Evolutionary conservation across 2,113 vertebrate species (phyloP).

Genomic region (Trematocara nigrifrons): DNA sequence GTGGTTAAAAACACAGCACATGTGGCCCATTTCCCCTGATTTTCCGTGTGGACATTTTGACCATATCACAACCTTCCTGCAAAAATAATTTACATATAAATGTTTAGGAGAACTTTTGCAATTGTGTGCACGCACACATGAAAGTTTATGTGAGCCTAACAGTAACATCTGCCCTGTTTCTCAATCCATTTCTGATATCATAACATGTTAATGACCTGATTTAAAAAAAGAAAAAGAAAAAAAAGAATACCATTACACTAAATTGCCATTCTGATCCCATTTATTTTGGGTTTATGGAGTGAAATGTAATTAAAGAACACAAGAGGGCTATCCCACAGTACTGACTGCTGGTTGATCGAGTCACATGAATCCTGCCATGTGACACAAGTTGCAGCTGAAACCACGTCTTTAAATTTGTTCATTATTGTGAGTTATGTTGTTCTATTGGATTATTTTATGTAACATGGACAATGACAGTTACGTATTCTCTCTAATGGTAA

Average conservation of each 20-base stretch:
- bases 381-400: background rate
- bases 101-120: background rate
- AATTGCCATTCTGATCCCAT: background rate
- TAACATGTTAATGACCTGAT: background rate
- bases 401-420: background rate
- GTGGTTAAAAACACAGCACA: conserved; percentile 8
- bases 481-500: background rate
- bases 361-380: background rate
- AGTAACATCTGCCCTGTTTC: background rate
- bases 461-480: background rate
- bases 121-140: background rate
- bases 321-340: background rate
- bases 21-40: background rate
- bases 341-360: background rate
- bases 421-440: background rate
- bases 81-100: background rate
- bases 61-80: background rate
- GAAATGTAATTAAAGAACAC: background rate
- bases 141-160: background rate
- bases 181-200: background rate
- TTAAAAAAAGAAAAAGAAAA: background rate
- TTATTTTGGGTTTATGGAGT: background rate
- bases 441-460: background rate
- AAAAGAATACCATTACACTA: background rate
- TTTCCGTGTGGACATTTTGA: conserved; percentile 12